Base-by-base conservation (phyloP, 2,797 vertebrate genomes). In the Schizopygopsis pylzovi region DNA sequence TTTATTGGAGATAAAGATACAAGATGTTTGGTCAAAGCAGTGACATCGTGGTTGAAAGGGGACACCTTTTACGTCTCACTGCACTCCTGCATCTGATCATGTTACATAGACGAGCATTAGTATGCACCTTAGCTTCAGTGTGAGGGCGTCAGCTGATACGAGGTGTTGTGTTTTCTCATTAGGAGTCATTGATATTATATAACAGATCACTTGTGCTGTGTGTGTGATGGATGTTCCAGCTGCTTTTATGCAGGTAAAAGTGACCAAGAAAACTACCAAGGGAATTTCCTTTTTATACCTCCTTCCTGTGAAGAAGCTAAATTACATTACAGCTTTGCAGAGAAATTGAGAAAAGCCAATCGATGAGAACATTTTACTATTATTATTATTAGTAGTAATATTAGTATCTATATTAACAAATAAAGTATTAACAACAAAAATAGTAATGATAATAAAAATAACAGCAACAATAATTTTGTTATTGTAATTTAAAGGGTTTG, bases 21-120 rank as follows among this genome's bases (percentile, higher is more conserved):
- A 47, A 59, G 28, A 54, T 1, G 39, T 39, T 68, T 37, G 52
- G 54, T 71, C 25, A 37, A 54, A 28, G 65, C 16, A 16, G 12
- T 37, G 22, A 59, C 49, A 52, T 65, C 25, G 78, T 61, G 10
- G 16, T 47, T 70, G 76, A 79, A 85, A 85, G 54, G 3, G 63
- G 39, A 85, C 65, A 71, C 83, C 39, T 12, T 61, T 13, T 25
- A n/a, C 41, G 1, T 79, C 75, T 79, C 65, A 20, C 22, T 56
- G 63, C 28, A 41, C 43, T 39, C 68, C 47, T 61, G 28, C 39
- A 12, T 41, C 77, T 67, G 61, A 70, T 82, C 61, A 8, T n/a
- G 39, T 89, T 87, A 79, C 78, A 78, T 63, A 68, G 80, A 77
- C 22, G 0, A 67, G 80, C 75, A 70, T 77, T 79, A 71, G 43